Base-by-base conservation (phyloP, 2,113 vertebrate species). In the Stomatorhinus ivindoensis region DNA sequence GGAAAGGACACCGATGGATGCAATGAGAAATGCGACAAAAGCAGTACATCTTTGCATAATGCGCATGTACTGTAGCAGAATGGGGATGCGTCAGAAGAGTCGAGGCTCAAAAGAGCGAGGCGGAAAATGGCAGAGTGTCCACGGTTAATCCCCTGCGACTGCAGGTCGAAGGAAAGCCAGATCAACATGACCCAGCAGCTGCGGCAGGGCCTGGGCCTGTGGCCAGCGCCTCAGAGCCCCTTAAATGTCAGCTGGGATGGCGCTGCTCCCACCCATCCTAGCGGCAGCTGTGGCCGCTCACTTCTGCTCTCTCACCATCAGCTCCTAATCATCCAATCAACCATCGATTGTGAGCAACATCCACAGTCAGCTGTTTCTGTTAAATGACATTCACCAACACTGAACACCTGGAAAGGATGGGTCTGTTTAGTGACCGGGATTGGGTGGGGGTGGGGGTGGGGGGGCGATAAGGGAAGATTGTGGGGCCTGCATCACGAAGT, bases 221-320 rank as follows among this genome's bases (percentile, higher is more conserved):
- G 42, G 55, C 80, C 76, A 76, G 27, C 24, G 35, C 53, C 21
- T 55, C 76, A 21, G 50, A 58, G 50, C 39, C 24, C n/a, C 15
- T 46, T 73, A 91, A 87, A 91, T 89, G 91, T 90, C 91, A 91
- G n/a, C 27, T 17, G 69, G 31, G 82, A 65, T 87, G 84, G 47
- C 24, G 9, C 17, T 6, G 89, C 44, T 82, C 51, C 53, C 53
- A 42, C 44, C 9, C 19, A 48, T 21, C 17, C 53, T 86, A 48
- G 47, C 47, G 82, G 48, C 42, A 58, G 80, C 51, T 89, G n/a
- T 46, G 3, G 4, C 55, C 58, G 24, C 8, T 24, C 17, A 11
- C 31, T 65, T 31, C 58, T 84, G 27, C 27, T 58, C 58, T 50
- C 51, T 42, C 35, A 42, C 47, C 6, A 46, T n/a, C 69, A 39